These are phyloP conservation scores for Gobiocypris rarus DNA, from an alignment of 2,113 vertebrate species.

Conservation along the genomic window DNA sequence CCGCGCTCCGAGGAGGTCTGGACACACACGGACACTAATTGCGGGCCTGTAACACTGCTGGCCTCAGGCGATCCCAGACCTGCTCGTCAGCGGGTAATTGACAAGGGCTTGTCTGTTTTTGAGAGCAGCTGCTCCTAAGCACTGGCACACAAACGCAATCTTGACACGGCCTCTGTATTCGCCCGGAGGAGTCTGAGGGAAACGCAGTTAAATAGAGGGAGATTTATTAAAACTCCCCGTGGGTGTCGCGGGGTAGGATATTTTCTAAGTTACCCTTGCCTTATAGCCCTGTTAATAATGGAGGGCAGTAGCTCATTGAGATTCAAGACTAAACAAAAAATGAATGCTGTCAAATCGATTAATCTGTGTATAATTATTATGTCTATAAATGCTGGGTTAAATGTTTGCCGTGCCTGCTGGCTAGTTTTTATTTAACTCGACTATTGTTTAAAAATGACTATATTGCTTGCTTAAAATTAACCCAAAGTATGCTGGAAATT, in stretches of 20 bases:
- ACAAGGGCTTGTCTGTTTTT: conserved; percentile 99
- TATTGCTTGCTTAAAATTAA: no score
- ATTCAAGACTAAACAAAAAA: no score
- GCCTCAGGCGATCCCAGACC: conserved; percentile 88
- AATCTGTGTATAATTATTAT: no score
- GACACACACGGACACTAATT: conserved; percentile 98
- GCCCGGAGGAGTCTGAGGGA: conserved; percentile 84
- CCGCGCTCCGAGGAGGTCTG: conserved; percentile 88
- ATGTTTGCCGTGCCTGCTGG: no score
- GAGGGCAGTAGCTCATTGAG: no score
- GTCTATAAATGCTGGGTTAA: no score
- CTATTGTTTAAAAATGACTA: no score
- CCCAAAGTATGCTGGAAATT: no score
- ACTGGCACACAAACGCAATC: conserved; percentile 95
- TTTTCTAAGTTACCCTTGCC: conserved; percentile 81
- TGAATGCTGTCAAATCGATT: no score
- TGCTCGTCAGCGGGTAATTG: conserved; percentile 99
- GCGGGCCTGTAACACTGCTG: conserved; percentile 89
- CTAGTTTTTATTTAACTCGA: no score
- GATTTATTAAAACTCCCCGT: conserved; percentile 97
- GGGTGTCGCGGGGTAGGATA: conserved; percentile 90
- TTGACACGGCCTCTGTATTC: conserved; percentile 90
- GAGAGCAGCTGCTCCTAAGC: conserved; percentile 98
- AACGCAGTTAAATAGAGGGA: conserved; percentile 95
- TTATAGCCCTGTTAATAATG: conserved; percentile 85